phyloP scores from a whole-genome alignment of 2,113 vertebrate genomes.

The Tauraco erythrolophus region DNA sequence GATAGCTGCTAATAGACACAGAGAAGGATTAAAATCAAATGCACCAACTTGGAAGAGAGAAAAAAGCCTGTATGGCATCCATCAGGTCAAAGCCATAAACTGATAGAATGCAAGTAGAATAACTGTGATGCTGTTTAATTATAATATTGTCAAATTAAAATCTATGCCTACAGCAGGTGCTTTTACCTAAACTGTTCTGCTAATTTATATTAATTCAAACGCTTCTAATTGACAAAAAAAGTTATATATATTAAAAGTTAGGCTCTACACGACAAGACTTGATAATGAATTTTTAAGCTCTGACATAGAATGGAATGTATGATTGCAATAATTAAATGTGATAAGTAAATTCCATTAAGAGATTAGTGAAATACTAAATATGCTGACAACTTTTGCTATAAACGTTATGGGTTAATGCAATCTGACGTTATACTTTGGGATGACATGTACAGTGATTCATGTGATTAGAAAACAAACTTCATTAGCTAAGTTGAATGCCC shows the following conservation, averaged over 20 bases:
- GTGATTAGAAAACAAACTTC: conserved; percentile 5
- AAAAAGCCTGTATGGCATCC: not conserved
- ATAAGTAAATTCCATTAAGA: not conserved
- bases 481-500: conserved; percentile 21
- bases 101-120: conserved; percentile 15
- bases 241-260: not conserved
- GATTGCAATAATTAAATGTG: conserved; percentile 30
- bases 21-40: conserved; percentile 6
- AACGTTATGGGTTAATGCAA: not conserved
- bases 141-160: not conserved
- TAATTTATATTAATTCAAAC: conserved; percentile 9
- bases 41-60: not conserved
- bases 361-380: conserved; percentile 14
- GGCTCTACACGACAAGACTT: not conserved
- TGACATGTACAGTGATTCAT: conserved; percentile 33
- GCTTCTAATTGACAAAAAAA: conserved; percentile 56
- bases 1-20: not conserved
- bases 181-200: not conserved
- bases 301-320: not conserved
- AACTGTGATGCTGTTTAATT: not conserved
- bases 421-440: not conserved
- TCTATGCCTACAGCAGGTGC: not conserved
- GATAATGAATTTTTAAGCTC: conserved; percentile 44
- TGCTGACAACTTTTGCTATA: conserved; percentile 9
- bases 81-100: conserved; percentile 28